Conservation (phyloP, 30 jellyfish, hydroid and myxozoan genomes). For the Turritopsis rubra region DNA sequence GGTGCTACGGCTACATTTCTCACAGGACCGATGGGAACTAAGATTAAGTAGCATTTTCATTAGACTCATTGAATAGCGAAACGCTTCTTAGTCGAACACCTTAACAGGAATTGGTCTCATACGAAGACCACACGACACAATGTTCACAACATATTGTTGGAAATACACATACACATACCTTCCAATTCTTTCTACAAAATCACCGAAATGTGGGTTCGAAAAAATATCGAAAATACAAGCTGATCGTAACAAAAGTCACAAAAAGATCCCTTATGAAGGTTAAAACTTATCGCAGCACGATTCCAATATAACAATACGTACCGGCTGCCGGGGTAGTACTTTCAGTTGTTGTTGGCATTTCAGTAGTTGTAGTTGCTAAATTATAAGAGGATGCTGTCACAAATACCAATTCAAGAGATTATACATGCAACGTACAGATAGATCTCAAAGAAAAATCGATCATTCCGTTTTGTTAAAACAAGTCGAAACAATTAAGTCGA, state of each 20-base stretch:
- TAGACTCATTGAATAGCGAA: background rate
- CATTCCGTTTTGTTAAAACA: too few relatives aligned
- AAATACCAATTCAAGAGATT: background rate
- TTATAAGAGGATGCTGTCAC: background rate
- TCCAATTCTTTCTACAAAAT: too few relatives aligned
- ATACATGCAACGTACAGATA: background rate
- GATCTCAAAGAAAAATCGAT: too few relatives aligned
- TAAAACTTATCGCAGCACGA: background rate
- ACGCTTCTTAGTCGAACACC: background rate
- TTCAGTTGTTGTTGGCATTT: background rate
- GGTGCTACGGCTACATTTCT: background rate
- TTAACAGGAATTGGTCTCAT: background rate
- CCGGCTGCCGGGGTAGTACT: background rate
- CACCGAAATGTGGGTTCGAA: too few relatives aligned
- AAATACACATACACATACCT: too few relatives aligned
- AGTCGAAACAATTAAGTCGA: too few relatives aligned
- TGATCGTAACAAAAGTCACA: background rate
- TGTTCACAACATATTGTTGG: too few relatives aligned
- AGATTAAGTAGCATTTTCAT: too few relatives aligned
- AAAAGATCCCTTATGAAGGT: background rate
- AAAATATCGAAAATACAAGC: too few relatives aligned
- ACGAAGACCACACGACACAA: too few relatives aligned
- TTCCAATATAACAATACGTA: background rate
- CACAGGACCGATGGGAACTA: constrained; percentile 12
- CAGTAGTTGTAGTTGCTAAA: background rate